Evolutionary conservation across 2,797 vertebrate genomes (phyloP), one percentile per base, ranked within the genome.

Genomic region (Zenarchopterus dispar): DNA sequence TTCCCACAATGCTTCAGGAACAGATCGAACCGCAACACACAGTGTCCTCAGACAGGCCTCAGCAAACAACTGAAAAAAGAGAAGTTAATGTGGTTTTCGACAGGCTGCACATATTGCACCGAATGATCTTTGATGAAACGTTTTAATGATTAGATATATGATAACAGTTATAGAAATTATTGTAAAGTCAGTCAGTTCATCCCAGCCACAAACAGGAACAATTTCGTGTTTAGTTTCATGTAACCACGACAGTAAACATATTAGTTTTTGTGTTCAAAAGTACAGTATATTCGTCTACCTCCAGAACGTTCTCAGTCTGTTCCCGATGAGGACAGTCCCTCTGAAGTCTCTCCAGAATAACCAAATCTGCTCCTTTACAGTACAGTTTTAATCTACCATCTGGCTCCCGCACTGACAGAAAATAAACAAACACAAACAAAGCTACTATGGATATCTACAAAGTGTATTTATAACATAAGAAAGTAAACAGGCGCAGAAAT

Each of bases 291-390:
- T 19, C 2, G 36, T 67, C 95, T 80, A 99, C 97, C 70, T 95
- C 92, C 78, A 99, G 84, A 0, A 94, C 93, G 53, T 49, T 86
- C 84, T 96, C 92, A 0, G 88, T 96, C 71, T 64, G 78, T 46
- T 81, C 81, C 71, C 92, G 91, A 4, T 66, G 18, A 36, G 52
- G 47, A 21, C 68, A 91, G 66, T 85, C 86, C 7, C 67, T 70
- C 62, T 61, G 73, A 73, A 97, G 88, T 45, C 95, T 91, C 70
- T 95, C 89, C 56, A 97, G 84, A 79, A 99, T 93, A 70, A 98
- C 94, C 0, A 89, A 91, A 88, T 99, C 97, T 0, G 97, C 97
- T 8, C 97, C 97, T 78, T 99, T 99, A 77, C 93, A 96, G 87
- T 96, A 99, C 16, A 99, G 93, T 64, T 91, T 95, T 84, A 99